Base-by-base conservation (phyloP, 2,113 vertebrate genomes). In the Hemicordylus capensis region DNA sequence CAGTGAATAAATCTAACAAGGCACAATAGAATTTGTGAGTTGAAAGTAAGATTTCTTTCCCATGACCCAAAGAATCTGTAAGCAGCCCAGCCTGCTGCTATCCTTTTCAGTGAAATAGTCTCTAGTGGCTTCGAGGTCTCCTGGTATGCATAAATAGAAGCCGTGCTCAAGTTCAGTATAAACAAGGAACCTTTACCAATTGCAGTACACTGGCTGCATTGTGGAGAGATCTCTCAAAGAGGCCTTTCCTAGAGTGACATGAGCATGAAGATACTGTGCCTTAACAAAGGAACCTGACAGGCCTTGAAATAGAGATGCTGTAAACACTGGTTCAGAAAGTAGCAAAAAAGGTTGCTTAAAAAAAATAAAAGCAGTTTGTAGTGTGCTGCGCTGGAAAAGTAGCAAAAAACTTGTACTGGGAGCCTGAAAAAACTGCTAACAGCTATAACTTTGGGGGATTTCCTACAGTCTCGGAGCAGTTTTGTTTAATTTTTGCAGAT, bases 181-280 rank as follows among this genome's bases (percentile, higher is more conserved):
- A 92, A 93, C 87, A 92, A 90, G 88, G 88, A 80, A 51, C 48
- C 85, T 89, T 94, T 51, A 90, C 90, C 83, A 76, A 69, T 86
- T 81, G 28, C 81, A 87, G 87, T 80, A 87, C 87, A 89, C 39
- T 88, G 22, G 73, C 70, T 85, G 61, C 84, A 83, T 92, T 93
- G 89, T 91, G 1, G 26, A 86, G 77, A 80, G 0, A 1, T 77
- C 79, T 85, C 88, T 87, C 0, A 74, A 91, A 88, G 69, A 91
- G 82, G 17, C 66, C 70, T 87, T 94, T 93, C 84, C 37, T 80
- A 85, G 89, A 83, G 84, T 91, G 46, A 39, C 51, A 56, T 19
- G 90, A 85, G 67, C 64, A 66, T 48, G 77, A 44, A 88, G 88
- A 76, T 64, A 84, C 81, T 81, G 80, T 56, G 73, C 76, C 72